Conservation (phyloP, 2,113 vertebrate genomes). For the Peromyscus polionotus region DNA sequence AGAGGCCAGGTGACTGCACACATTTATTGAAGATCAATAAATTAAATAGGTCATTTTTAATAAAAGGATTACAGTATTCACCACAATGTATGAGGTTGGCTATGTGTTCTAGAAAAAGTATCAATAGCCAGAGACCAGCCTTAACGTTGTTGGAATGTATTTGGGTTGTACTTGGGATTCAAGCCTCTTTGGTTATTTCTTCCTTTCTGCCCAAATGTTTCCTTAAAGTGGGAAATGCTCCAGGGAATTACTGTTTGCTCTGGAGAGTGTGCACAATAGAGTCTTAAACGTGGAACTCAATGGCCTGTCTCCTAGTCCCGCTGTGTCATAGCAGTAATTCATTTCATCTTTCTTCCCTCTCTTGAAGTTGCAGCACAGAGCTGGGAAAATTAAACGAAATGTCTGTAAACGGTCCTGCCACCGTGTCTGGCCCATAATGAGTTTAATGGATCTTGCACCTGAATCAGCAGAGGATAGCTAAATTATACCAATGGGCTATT, state of each 20-base stretch:
- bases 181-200: background rate
- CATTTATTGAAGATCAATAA: background rate
- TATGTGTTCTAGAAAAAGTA: background rate
- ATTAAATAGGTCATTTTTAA: background rate
- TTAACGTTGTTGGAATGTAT: background rate
- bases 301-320: background rate
- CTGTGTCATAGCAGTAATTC: background rate
- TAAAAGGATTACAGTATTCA: background rate
- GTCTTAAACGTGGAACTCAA: background rate
- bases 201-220: background rate
- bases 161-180: background rate
- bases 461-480: slow-evolving; percentile 60
- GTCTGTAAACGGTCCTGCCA: slow-evolving; percentile 9
- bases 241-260: background rate
- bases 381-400: slow-evolving; percentile 55
- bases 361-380: background rate
- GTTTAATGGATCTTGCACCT: slow-evolving; percentile 57
- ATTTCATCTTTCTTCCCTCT: background rate
- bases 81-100: background rate
- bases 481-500: slow-evolving; percentile 50
- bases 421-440: slow-evolving; percentile 2
- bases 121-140: background rate
- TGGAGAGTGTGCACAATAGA: background rate
- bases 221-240: background rate
- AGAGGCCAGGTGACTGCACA: background rate